Conservation (phyloP, 1,140 invertebrate species). For the Acyrthosiphon pisum region DNA sequence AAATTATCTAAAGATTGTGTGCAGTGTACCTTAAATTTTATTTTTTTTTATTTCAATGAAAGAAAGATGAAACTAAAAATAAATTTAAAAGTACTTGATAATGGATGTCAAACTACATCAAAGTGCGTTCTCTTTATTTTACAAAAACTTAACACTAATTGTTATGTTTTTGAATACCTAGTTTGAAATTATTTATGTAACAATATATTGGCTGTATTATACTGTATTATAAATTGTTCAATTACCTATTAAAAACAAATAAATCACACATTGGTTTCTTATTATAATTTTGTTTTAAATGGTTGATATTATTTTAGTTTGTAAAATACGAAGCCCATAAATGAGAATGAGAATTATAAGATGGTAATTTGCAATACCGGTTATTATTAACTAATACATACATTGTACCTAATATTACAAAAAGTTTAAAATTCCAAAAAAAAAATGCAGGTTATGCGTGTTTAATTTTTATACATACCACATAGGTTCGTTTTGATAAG, state of each 20-base stretch:
- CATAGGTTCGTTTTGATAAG: background rate
- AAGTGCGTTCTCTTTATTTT: background rate
- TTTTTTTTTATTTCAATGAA: background rate
- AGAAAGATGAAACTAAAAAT: background rate
- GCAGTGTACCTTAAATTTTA: background rate
- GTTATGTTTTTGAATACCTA: background rate
- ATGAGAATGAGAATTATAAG: no score
- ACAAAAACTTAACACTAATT: background rate
- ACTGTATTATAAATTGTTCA: background rate
- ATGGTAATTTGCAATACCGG: background rate
- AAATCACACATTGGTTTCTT: background rate
- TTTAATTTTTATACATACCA: background rate
- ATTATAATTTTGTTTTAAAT: no score
- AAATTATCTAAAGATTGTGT: no score
- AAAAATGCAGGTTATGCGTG: background rate
- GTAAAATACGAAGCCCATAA: no score
- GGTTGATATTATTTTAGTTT: no score
- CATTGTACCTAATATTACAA: background rate
- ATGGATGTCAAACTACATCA: background rate
- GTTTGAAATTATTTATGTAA: background rate
- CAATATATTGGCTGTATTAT: background rate
- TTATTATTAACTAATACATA: background rate
- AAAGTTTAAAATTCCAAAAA: background rate
- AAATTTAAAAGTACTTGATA: background rate
- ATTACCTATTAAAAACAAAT: background rate